phyloP scores from a whole-genome alignment of 1,140 invertebrate genomes.

The Drosophila trapezifrons region DNA sequence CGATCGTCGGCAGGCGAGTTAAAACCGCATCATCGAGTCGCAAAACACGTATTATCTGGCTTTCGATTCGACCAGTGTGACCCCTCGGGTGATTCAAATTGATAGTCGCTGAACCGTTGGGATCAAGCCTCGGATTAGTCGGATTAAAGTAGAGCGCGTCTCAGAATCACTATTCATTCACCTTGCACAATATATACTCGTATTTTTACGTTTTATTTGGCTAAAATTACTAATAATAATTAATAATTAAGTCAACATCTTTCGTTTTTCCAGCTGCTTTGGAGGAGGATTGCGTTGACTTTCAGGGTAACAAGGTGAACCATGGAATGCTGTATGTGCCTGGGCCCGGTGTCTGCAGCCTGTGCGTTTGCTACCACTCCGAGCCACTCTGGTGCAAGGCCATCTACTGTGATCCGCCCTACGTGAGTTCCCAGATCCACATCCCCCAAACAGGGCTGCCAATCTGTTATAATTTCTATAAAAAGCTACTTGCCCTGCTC shows the following conservation, averaged over 20 bases:
- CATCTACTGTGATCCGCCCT: conserved; percentile 93
- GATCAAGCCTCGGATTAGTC: conserved; percentile 35
- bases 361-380: conserved; percentile 93
- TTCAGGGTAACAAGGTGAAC: conserved; percentile 89
- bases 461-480: too few relatives aligned
- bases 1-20: not conserved
- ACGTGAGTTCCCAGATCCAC: conserved; percentile 86
- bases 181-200: not conserved
- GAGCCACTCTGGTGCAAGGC: conserved; percentile 93
- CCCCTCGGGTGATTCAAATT: conserved; percentile 29
- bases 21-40: conserved; percentile 18
- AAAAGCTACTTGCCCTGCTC: not conserved
- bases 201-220: too few relatives aligned
- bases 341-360: conserved; percentile 92
- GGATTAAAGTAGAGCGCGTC: conserved; percentile 50
- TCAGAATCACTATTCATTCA: too few relatives aligned
- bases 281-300: conserved; percentile 92
- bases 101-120: conserved; percentile 41
- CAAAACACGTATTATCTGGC: conserved; percentile 53
- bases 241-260: not conserved
- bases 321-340: conserved; percentile 93
- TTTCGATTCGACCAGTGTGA: not conserved
- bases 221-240: too few relatives aligned
- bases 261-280: conserved; percentile 85
- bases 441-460: not conserved